These are phyloP conservation scores for Nebria salina DNA, from an alignment of 2,888 invertebrate genomes.

Conservation along the genomic window DNA sequence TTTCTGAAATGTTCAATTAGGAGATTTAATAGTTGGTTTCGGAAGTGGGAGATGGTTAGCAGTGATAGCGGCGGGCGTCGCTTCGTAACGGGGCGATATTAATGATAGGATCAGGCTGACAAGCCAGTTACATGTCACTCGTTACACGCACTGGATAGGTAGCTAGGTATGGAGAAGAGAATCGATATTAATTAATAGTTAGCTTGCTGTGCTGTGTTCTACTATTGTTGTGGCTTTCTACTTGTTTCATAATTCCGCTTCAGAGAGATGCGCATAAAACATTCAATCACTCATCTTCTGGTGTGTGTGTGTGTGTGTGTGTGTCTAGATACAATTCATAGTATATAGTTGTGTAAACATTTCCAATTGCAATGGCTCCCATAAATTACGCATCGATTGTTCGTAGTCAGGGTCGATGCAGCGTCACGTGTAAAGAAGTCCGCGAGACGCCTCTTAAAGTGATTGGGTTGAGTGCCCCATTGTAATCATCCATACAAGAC, in stretches of 20 bases:
- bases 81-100: constrained; percentile 24
- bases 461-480: constrained; percentile 60
- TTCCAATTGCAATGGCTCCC: constrained; percentile 29
- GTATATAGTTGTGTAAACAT: constrained; percentile 17
- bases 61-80: background rate
- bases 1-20: constrained; percentile 25
- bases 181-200: constrained; percentile 58
- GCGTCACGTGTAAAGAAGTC: constrained; percentile 47
- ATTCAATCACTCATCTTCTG: no score
- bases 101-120: constrained; percentile 49
- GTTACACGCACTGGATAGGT: constrained; percentile 6
- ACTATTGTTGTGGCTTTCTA: constrained; percentile 40
- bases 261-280: background rate
- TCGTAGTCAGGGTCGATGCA: constrained; percentile 47
- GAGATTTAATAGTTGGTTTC: constrained; percentile 21
- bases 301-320: no score
- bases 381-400: constrained; percentile 32
- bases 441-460: constrained; percentile 48
- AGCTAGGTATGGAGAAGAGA: constrained; percentile 39
- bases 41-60: constrained; percentile 25
- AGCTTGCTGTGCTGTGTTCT: constrained; percentile 45
- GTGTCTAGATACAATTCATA: no score
- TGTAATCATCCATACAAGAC: constrained; percentile 62
- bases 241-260: background rate
- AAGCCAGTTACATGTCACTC: constrained; percentile 44